phyloP scores from a whole-genome alignment of 1,140 invertebrate species.

The Drosophila hydei region DNA sequence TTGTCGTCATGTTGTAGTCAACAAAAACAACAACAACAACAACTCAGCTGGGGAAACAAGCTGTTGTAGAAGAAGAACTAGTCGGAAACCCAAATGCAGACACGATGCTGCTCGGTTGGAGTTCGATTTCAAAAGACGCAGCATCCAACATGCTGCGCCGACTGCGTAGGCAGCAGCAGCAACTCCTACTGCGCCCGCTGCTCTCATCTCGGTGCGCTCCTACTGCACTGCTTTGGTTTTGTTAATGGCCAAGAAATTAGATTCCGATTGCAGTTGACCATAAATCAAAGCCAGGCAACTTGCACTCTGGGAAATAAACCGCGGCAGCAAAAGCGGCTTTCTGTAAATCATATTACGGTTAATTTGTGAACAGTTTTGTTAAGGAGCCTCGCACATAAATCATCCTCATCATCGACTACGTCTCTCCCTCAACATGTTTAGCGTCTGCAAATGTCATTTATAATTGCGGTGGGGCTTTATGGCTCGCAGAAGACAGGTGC shows the following conservation, averaged over 20 bases:
- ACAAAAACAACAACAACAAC: constrained; percentile 13
- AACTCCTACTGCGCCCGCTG: background rate
- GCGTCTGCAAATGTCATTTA: constrained; percentile 62
- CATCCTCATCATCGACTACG: constrained; percentile 47
- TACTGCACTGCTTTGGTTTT: constrained; percentile 65
- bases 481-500: constrained; percentile 21
- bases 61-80: constrained; percentile 16
- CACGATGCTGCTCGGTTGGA: constrained; percentile 27
- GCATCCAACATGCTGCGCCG: constrained; percentile 37
- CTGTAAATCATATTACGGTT: constrained; percentile 73
- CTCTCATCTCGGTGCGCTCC: constrained; percentile 1
- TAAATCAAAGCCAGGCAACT: constrained; percentile 64
- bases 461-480: constrained; percentile 49
- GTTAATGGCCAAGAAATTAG: constrained; percentile 81
- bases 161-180: constrained; percentile 40
- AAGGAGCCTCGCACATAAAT: constrained; percentile 66
- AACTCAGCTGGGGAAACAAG: constrained; percentile 2
- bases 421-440: constrained; percentile 44
- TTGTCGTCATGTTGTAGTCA: constrained; percentile 17
- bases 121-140: constrained; percentile 35
- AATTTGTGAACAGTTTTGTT: constrained; percentile 80
- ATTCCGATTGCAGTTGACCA: constrained; percentile 76
- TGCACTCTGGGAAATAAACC: constrained; percentile 44
- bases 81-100: background rate
- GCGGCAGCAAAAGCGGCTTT: constrained; percentile 53